Evolutionary conservation across 2,113 vertebrate genomes (phyloP).

Genomic region (Lasiurus cinereus): DNA sequence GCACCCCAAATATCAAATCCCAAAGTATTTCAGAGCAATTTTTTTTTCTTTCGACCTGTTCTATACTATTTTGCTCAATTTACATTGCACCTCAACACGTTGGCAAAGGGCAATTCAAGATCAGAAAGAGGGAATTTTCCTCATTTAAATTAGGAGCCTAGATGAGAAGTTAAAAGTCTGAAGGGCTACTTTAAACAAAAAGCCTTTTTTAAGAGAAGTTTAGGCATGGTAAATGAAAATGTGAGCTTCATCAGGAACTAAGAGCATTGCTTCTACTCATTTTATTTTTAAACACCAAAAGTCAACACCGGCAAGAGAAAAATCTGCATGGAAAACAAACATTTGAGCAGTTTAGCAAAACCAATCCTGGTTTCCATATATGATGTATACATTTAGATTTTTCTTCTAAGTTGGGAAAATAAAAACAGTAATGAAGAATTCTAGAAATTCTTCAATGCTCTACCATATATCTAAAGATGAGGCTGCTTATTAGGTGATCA

Average conservation of each 20-base stretch:
- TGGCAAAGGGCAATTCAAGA: slow-evolving; percentile 54
- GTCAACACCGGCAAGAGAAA: slow-evolving; percentile 51
- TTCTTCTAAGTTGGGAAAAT: slow-evolving; percentile 9
- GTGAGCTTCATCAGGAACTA: slow-evolving; percentile 34
- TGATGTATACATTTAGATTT: slow-evolving; percentile 11
- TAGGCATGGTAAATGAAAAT: slow-evolving; percentile 56
- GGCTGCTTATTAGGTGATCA: slow-evolving; percentile 30
- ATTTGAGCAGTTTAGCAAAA: not conserved
- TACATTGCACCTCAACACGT: slow-evolving; percentile 35
- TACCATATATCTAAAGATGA: not conserved
- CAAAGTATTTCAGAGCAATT: slow-evolving; percentile 28
- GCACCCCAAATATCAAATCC: slow-evolving; percentile 68
- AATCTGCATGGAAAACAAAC: slow-evolving; percentile 8
- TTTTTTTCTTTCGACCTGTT: slow-evolving; percentile 52
- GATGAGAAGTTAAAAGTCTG: slow-evolving; percentile 56
- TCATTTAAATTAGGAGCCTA: slow-evolving; percentile 65
- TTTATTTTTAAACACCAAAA: slow-evolving; percentile 39
- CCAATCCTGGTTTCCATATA: slow-evolving; percentile 34
- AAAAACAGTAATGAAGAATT: not conserved
- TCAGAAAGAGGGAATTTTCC: slow-evolving; percentile 52
- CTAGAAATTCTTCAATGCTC: not conserved
- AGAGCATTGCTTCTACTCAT: not conserved
- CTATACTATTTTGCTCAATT: slow-evolving; percentile 44
- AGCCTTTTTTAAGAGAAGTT: slow-evolving; percentile 55
- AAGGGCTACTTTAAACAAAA: slow-evolving; percentile 53